These are phyloP conservation scores for Carassius carassius DNA, from an alignment of 2,113 vertebrate species.

Conservation along the genomic window DNA sequence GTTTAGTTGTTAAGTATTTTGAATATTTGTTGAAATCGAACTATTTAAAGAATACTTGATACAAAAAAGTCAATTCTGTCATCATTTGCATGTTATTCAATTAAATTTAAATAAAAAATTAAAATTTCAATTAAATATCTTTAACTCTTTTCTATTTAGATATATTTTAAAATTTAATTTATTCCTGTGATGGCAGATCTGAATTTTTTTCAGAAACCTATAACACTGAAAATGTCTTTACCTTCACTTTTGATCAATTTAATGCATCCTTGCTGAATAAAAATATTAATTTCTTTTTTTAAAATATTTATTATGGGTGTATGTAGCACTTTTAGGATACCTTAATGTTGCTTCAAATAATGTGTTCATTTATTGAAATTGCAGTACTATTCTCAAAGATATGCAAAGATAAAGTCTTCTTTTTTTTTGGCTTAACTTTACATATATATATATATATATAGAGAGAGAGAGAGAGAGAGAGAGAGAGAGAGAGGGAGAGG, in stretches of 20 bases:
- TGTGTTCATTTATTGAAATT: not conserved
- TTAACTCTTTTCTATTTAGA: not conserved
- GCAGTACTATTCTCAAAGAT: not conserved
- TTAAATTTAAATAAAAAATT: no score
- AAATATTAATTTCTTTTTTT: not conserved
- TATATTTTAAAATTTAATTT: not conserved
- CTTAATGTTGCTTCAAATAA: not conserved
- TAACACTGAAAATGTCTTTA: not conserved
- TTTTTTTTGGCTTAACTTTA: no score
- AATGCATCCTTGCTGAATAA: not conserved
- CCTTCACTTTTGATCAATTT: not conserved
- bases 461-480: no score
- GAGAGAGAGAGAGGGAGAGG: no score
- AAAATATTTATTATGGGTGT: no score
- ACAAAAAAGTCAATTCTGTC: not conserved
- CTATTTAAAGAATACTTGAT: not conserved
- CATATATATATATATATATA: no score
- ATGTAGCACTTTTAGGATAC: not conserved
- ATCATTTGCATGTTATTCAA: not conserved
- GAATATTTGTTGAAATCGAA: not conserved
- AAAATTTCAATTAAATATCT: not conserved
- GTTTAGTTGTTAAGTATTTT: not conserved
- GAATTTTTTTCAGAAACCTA: not conserved
- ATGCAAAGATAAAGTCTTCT: no score
- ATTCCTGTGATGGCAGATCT: not conserved